Evolutionary conservation across 1,140 invertebrate genomes (phyloP).

Genomic region (Nymphalis io): DNA sequence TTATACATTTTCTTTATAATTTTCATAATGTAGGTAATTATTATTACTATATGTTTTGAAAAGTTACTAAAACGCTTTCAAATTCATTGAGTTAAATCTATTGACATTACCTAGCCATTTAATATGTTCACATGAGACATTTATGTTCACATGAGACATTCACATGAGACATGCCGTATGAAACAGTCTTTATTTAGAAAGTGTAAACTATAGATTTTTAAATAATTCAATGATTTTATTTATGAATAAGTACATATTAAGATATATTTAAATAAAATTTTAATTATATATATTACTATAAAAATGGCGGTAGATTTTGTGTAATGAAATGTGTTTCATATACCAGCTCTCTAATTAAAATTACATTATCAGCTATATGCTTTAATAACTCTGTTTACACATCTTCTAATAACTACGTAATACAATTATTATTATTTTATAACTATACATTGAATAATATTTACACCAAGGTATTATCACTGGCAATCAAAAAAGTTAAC

Average conservation of each 20-base stretch:
- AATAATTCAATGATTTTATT: background rate
- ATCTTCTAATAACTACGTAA: slow-evolving; percentile 26
- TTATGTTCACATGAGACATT: too few species aligned
- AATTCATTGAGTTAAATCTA: too few species aligned
- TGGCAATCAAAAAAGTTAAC: slow-evolving; percentile 21
- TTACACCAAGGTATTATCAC: slow-evolving; percentile 33
- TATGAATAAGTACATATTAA: background rate
- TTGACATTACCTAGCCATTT: too few species aligned
- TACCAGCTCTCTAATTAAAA: slow-evolving; percentile 20
- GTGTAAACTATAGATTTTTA: too few species aligned
- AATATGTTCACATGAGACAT: too few species aligned
- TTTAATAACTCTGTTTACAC: slow-evolving; percentile 24
- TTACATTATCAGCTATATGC: slow-evolving; percentile 25
- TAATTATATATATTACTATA: background rate
- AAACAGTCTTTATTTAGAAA: too few species aligned
- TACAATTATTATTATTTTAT: slow-evolving; percentile 26
- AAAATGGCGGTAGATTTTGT: slow-evolving; percentile 1
- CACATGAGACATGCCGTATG: too few species aligned
- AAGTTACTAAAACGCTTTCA: too few species aligned
- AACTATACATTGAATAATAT: slow-evolving; percentile 35
- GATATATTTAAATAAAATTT: background rate
- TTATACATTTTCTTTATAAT: too few species aligned
- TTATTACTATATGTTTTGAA: too few species aligned
- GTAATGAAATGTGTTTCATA: background rate
- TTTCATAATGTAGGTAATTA: too few species aligned